A percentile compares a stretch with the other conserved stretches of the same genome.
These are phyloP conservation scores for Gadus macrocephalus DNA, from an alignment of 2,113 vertebrate genomes.

Conservation along the genomic window DNA sequence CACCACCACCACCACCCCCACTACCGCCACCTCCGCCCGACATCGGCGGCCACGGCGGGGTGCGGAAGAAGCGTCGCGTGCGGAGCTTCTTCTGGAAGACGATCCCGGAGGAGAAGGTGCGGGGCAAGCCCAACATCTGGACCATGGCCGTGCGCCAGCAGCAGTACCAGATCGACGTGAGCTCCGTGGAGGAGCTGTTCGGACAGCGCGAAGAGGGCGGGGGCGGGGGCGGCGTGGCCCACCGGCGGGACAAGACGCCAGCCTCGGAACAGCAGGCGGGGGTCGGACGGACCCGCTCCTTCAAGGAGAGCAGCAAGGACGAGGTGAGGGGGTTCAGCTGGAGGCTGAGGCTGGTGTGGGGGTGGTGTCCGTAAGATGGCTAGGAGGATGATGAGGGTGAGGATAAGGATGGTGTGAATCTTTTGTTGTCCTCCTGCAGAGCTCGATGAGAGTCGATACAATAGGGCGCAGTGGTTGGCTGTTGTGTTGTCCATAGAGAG, in stretches of 20 bases:
- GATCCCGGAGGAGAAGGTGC: slow-evolving; percentile 94
- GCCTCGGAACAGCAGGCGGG: slow-evolving; percentile 14
- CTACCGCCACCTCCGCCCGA: slow-evolving; percentile 53
- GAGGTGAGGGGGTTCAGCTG: slow-evolving; percentile 75
- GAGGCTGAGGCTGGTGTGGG: not conserved
- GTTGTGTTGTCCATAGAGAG: not conserved
- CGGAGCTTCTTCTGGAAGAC: slow-evolving; percentile 98
- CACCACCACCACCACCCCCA: slow-evolving; percentile 56
- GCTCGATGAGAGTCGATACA: no score
- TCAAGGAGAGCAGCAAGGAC: slow-evolving; percentile 82
- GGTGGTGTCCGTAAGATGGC: not conserved
- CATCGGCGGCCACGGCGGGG: slow-evolving; percentile 62
- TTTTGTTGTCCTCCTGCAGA: no score
- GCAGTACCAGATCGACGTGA: slow-evolving; percentile 89
- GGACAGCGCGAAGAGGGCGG: slow-evolving; percentile 85
- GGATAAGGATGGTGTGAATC: no score
- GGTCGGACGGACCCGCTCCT: slow-evolving; percentile 68
- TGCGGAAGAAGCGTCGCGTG: slow-evolving; percentile 83
- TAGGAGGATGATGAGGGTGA: no score
- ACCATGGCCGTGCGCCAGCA: slow-evolving; percentile 84
- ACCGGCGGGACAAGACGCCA: slow-evolving; percentile 10
- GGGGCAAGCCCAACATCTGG: slow-evolving; percentile 94
- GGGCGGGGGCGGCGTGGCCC: slow-evolving; percentile 20
- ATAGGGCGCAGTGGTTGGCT: no score
- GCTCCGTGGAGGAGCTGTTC: slow-evolving; percentile 93